Base-by-base conservation (phyloP, 2,888 invertebrate genomes). In the Scrobipalpa atriplicella region DNA sequence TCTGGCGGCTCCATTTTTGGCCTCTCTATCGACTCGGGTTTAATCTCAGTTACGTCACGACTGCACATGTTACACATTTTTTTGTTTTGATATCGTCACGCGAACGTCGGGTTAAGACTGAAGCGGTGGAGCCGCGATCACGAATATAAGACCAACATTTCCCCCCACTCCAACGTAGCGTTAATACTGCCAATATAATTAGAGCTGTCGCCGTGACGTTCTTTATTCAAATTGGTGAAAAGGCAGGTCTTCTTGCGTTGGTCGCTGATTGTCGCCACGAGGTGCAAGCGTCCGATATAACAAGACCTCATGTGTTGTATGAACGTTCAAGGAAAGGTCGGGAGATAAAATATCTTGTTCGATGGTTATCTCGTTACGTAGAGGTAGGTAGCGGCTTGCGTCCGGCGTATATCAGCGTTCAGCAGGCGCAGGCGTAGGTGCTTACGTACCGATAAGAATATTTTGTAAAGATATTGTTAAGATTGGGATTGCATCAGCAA, bases 51-150 rank as follows among this genome's bases (percentile, higher is more conserved):
- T 61, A 81, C 81, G 68, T 88, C 87, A 75, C 87, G 86, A 65
- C 86, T 84, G 80, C 92, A 92, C 82, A 92, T 87, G 70, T 92
- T 92, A 81, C 92, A 92, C 92, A 92, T 92, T 67, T 68, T 66
- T 63, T 51, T 58, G 29, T 62, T 62, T 51, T 63, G 13, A 18
- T 38, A 63, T 52, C 63, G 63, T 63, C 63, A 63, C 63, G 21
- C 63, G 70, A 70, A 75, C 80, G 83, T 79, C 75, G 85, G 85
- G 64, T 54, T 38, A 36, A 63, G 63, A 63, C 63, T 63, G 63
- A 36, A 62, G 39, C 66, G 69, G 67, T 63, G 67, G 66, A 68
- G 67, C 68, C 69, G 73, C 74, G 79, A 69, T 80, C 84, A 76
- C 73, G 77, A 79, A 86, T 91, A 90, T 89, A 91, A 89, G 82